phyloP scores from a whole-genome alignment of 2,113 vertebrate genomes.

The Phyllopteryx taeniolatus region DNA sequence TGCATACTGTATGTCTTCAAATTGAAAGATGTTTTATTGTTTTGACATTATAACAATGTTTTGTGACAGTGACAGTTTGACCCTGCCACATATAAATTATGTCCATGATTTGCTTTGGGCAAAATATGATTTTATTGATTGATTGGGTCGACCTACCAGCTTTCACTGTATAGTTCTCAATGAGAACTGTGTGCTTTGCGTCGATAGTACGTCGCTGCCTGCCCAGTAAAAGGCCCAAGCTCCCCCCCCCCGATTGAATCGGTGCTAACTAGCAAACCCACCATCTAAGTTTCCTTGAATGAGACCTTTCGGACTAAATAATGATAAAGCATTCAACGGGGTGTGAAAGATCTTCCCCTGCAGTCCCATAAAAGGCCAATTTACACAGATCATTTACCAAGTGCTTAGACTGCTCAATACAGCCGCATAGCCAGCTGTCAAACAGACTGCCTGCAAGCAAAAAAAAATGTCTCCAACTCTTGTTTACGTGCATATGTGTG shows the following conservation, averaged over 20 bases:
- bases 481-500: neutral
- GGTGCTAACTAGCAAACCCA: neutral
- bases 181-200: neutral
- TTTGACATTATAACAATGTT: too few relatives aligned
- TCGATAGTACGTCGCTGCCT: neutral
- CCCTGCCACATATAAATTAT: too few relatives aligned
- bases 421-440: neutral
- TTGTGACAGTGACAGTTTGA: too few relatives aligned
- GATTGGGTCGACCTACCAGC: neutral
- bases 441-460: neutral
- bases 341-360: neutral
- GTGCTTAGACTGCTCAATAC: neutral
- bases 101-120: too few relatives aligned
- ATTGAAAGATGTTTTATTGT: too few relatives aligned
- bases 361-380: slow-evolving; percentile 1
- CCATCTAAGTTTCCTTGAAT: neutral
- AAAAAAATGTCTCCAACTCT: neutral
- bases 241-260: neutral
- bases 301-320: neutral
- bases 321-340: slow-evolving; percentile 5
- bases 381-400: slow-evolving; percentile 10
- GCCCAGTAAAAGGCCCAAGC: neutral
- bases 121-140: too few relatives aligned
- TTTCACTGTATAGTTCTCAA: neutral
- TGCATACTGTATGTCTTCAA: too few relatives aligned